Conservation (phyloP, 2,797 vertebrate genomes). For the Squalus acanthias region DNA sequence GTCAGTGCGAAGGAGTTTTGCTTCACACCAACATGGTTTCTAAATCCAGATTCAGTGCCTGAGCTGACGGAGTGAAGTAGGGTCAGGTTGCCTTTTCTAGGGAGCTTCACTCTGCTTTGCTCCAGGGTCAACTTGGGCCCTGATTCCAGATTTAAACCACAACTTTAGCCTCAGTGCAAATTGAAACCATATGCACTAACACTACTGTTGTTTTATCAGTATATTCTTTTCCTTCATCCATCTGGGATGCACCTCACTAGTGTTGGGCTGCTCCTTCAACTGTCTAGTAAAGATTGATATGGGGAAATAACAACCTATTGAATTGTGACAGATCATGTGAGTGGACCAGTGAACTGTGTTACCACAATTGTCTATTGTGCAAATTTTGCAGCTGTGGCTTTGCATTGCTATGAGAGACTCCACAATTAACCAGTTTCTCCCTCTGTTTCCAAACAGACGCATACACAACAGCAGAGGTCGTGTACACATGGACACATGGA, state of each 20-base stretch:
- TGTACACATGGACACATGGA: slow-evolving; percentile 91
- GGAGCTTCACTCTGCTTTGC: neutral
- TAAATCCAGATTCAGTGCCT: neutral
- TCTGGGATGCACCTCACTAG: too few relatives aligned
- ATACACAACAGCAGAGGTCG: slow-evolving; percentile 91
- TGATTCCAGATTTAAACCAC: neutral
- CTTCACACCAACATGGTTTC: neutral
- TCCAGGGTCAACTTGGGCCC: neutral
- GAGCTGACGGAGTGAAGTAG: neutral
- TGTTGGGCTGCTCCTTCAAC: neutral
- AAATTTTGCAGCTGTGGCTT: neutral
- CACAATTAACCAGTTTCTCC: neutral
- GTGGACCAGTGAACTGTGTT: neutral
- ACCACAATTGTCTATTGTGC: neutral
- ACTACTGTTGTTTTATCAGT: neutral
- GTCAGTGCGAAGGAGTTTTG: neutral
- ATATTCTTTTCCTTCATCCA: neutral
- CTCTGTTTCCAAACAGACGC: slow-evolving; percentile 68
- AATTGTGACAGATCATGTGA: neutral
- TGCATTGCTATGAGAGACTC: neutral
- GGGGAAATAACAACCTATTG: neutral
- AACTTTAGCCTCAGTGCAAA: neutral
- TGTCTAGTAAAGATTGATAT: neutral
- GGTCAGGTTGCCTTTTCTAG: neutral
- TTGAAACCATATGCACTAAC: neutral